phyloP scores from a whole-genome alignment of 1,140 invertebrate species.

The Atta colombica region DNA sequence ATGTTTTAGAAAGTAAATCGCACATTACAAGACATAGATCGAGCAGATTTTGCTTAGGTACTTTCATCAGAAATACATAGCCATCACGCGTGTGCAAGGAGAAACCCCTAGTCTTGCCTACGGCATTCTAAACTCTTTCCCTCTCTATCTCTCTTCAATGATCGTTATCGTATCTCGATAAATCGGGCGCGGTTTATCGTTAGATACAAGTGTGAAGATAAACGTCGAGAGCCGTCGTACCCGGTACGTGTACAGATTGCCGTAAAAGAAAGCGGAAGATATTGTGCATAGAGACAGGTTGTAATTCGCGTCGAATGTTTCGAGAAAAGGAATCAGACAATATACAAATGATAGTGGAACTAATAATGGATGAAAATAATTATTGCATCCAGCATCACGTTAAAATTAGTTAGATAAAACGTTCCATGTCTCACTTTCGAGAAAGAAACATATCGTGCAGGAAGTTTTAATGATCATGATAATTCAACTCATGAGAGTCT shows the following conservation, averaged over 20 bases:
- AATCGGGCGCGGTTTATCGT: conserved; percentile 75
- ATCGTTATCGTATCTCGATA: conserved; percentile 77
- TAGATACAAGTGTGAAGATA: conserved; percentile 70
- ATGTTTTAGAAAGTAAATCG: conserved; percentile 30
- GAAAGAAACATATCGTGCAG: neutral
- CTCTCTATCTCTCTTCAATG: conserved; percentile 39
- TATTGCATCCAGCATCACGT: neutral
- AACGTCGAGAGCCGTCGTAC: conserved; percentile 41
- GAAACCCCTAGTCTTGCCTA: conserved; percentile 70
- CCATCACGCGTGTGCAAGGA: conserved; percentile 50
- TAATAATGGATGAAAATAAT: conserved; percentile 15
- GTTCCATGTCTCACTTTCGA: neutral
- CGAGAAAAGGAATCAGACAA: conserved; percentile 9
- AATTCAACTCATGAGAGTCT: neutral
- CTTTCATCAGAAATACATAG: conserved; percentile 63
- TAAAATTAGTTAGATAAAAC: neutral
- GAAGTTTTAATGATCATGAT: neutral
- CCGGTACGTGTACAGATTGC: conserved; percentile 20
- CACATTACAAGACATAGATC: neutral
- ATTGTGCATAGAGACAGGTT: conserved; percentile 54
- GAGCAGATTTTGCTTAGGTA: conserved; percentile 17
- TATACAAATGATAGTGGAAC: neutral
- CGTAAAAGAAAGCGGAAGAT: conserved; percentile 67
- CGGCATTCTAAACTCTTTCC: conserved; percentile 69
- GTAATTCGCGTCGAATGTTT: conserved; percentile 13